Evolutionary conservation across 2,888 invertebrate genomes (phyloP), one percentile per base, ranked within the genome.

Genomic region (Prenolepis imparis): DNA sequence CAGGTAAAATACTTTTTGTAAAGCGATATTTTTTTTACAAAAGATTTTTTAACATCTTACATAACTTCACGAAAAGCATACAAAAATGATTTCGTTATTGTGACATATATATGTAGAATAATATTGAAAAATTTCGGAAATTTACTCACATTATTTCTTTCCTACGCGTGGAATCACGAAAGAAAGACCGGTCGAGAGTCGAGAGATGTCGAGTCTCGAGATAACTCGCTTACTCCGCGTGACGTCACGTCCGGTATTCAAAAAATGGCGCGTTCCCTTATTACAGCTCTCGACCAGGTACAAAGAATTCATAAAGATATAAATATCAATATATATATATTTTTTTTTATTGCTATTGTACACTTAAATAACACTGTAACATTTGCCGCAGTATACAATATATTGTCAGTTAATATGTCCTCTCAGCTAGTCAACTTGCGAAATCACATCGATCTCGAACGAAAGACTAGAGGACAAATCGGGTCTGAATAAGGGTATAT

Each of bases 301-400:
- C 18, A 15, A 48, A 21, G 3, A 5, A 9, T 28, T 24, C 9
- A 41, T 12, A 9, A 48, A 75, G 6, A 64, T 2, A 15, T 2
- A 28, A 28, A 63, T 18, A 36, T 75, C 6, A 3, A 64, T 74
- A 64, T 66, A 64, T 52, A n/a, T 48, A 48, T 48, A 48, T 48
- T 48, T 5, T 74, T 57, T 85, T 92, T 92, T 92, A 92, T 92
- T 92, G 92, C 91, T 92, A 92, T 91, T 77, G 88, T 92, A 93
- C 91, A 93, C 87, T 93, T 92, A 90, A 93, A 93, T 93, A 92
- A 92, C 91, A 91, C 91, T 87, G 85, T 90, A 93, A 93, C 91
- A 90, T 88, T 84, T 84, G 92, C 86, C 90, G 90, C 89, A 86
- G 86, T 89, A 89, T 84, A 88, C 87, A 88, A 89, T 80, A 88